phyloP scores from a whole-genome alignment of 2,888 invertebrate genomes.

The Dione vanillae region DNA sequence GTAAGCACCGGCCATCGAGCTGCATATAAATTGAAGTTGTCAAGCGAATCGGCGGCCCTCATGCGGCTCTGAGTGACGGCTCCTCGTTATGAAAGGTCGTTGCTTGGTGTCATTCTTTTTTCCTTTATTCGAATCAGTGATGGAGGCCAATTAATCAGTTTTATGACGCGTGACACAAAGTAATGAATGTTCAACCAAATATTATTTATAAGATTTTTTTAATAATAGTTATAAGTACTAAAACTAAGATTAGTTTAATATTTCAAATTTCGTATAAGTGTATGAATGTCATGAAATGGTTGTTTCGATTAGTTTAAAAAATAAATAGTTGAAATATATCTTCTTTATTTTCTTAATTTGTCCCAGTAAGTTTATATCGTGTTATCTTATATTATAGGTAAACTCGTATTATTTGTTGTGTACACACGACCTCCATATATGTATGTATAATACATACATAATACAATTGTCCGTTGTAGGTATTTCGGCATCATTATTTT shows the following conservation, averaged over 20 bases:
- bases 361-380: too few relatives aligned
- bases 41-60: conserved; percentile 56
- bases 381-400: not conserved
- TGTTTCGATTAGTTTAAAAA: not conserved
- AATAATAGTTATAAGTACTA: not conserved
- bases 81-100: conserved; percentile 79
- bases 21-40: conserved; percentile 76
- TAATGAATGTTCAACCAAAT: conserved; percentile 61
- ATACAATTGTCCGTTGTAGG: not conserved
- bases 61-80: conserved; percentile 67
- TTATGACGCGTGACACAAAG: conserved; percentile 76
- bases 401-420: too few relatives aligned
- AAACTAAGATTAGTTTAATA: not conserved
- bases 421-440: not conserved
- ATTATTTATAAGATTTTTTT: not conserved
- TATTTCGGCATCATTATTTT: not conserved
- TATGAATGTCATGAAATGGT: not conserved
- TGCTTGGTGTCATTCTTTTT: conserved; percentile 59
- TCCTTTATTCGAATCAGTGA: conserved; percentile 61
- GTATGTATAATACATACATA: not conserved
- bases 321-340: not conserved
- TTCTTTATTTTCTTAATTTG: too few relatives aligned
- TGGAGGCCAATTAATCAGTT: conserved; percentile 77
- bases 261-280: not conserved
- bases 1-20: conserved; percentile 61